Conservation (phyloP, 2,113 vertebrate species). For the Buteo buteo region DNA sequence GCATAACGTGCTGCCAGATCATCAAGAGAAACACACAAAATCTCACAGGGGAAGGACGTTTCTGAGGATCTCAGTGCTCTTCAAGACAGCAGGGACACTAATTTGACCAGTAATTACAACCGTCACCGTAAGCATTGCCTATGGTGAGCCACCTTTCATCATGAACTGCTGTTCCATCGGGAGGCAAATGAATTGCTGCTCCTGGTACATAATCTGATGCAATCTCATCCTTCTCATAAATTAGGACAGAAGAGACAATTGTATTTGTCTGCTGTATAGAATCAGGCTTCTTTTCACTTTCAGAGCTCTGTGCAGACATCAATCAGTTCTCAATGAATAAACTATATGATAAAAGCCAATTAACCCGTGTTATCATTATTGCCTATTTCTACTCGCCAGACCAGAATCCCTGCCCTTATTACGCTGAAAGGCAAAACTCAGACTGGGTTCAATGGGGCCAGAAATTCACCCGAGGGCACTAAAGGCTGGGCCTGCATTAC, state of each 20-base stretch:
- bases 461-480: neutral
- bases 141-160: neutral
- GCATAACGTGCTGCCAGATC: neutral
- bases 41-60: neutral
- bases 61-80: neutral
- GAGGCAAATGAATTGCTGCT: neutral
- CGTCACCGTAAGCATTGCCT: neutral
- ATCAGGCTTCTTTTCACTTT: neutral
- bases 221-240: neutral
- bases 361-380: neutral
- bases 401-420: neutral
- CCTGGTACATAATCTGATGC: neutral
- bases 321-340: neutral
- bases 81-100: slow-evolving; percentile 1
- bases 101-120: slow-evolving; percentile 27
- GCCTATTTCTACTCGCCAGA: neutral
- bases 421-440: neutral
- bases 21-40: slow-evolving; percentile 2
- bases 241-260: neutral
- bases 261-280: neutral
- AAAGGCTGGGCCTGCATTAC: neutral
- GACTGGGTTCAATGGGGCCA: neutral
- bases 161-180: neutral
- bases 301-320: neutral
- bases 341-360: neutral